Base-by-base conservation (phyloP, 2,888 invertebrate genomes). In the Caenorhabditis sp. region DNA sequence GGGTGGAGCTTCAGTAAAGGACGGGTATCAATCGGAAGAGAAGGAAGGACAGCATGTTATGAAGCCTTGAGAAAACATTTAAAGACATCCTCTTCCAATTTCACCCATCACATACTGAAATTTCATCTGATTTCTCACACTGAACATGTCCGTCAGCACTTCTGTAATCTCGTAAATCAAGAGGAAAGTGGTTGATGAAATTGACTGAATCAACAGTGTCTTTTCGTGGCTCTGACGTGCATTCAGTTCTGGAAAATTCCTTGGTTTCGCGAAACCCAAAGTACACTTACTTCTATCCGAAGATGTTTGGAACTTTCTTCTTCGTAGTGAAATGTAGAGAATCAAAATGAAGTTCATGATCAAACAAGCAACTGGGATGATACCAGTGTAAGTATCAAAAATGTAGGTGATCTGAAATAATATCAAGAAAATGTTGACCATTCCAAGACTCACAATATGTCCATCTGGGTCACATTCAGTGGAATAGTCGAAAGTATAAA, bases 161-260 rank as follows among this genome's bases (percentile, higher is more conserved):
- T 66, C 66, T 0, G 75, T 75, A 22, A 75, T 75, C 16, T 75
- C 75, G 31, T 66, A 75, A 12, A 66, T 58, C 47, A 66, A 31
- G 0, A 75, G 59, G 26, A 68, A 75, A 1, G 75, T 54, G 7
- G 75, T 75, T 10, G 75, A 66, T 4, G 75, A 51, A n/a, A 75
- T 28, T 6, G 75, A 75, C 14, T 75, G 75, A 10, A 75, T 49
- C 24, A 75, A 38, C 7, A 75, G 31, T 2, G 75, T 49, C 8
- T 47, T 56, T n/a, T 75, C 75, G 16, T 59, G 66, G 16, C 66
- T 75, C 24, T 51, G 61, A 10, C 63, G 63, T 24, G 61, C 44
- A 49, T 51, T 73, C 28, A 63, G 19, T 12, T 61, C 72, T 73
- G 61, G n/a, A 72, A 61, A 49, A 10, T 49, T 22, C 2, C 2